Percentiles rank a stretch among this genome's conserved stretches.
phyloP scores from a whole-genome alignment of 2,888 invertebrate species.

The Drosophila hamatofila region DNA sequence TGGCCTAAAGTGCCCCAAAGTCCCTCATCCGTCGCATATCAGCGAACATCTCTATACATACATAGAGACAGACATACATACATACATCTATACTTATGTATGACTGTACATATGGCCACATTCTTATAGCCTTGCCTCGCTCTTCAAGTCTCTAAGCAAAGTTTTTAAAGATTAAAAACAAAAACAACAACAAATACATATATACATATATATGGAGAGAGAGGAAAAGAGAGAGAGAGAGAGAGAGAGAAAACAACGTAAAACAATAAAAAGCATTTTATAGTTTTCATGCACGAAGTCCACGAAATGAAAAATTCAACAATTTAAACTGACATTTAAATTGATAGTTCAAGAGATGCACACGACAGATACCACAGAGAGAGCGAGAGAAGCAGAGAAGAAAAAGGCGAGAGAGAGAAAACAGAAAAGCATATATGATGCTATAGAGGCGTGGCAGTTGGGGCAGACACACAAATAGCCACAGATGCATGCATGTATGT shows the following conservation, averaged over 20 bases:
- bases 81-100: not conserved
- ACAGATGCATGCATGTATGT: not conserved
- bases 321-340: conserved; percentile 84
- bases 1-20: conserved; percentile 62
- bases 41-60: conserved; percentile 64
- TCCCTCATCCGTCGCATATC: conserved; percentile 58
- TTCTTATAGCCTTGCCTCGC: conserved; percentile 45
- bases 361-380: conserved; percentile 76
- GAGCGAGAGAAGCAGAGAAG: conserved; percentile 21
- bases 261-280: conserved; percentile 79
- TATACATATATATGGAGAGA: not conserved
- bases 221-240: too few relatives aligned
- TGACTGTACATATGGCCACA: conserved; percentile 21
- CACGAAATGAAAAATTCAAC: conserved; percentile 83
- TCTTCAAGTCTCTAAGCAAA: conserved; percentile 67
- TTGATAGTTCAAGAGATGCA: conserved; percentile 84
- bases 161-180: conserved; percentile 58
- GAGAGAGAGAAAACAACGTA: conserved; percentile 41
- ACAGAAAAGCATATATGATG: conserved; percentile 47
- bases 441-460: conserved; percentile 50
- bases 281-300: conserved; percentile 81
- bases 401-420: conserved; percentile 33
- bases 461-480: conserved; percentile 30
- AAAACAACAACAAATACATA: conserved; percentile 8
- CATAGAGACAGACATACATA: not conserved